Percentiles rank a stretch among this genome's conserved stretches.
phyloP scores from a whole-genome alignment of 2,888 invertebrate species.

The Drosophila borborema region DNA sequence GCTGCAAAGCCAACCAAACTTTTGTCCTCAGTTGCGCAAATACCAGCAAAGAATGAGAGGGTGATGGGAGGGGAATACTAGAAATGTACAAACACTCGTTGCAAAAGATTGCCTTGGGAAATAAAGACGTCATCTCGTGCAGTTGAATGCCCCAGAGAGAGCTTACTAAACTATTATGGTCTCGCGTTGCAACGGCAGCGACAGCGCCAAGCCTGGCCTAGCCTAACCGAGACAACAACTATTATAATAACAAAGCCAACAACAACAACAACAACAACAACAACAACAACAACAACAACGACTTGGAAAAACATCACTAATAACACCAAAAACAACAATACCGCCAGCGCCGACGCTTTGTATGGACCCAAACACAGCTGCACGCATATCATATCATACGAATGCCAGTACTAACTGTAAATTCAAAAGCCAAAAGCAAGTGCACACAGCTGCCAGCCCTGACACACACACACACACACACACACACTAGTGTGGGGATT shows the following conservation, averaged over 20 bases:
- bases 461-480: slow-evolving; percentile 17
- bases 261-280: slow-evolving; percentile 27
- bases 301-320: slow-evolving; percentile 64
- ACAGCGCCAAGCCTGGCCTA: slow-evolving; percentile 57
- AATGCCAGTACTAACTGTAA: slow-evolving; percentile 69
- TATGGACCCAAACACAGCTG: slow-evolving; percentile 24
- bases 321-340: slow-evolving; percentile 72
- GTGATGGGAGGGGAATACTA: slow-evolving; percentile 4
- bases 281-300: slow-evolving; percentile 35
- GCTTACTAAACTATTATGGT: slow-evolving; percentile 81
- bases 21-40: slow-evolving; percentile 76
- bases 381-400: slow-evolving; percentile 68
- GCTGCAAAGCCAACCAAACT: slow-evolving; percentile 79
- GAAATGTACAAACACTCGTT: slow-evolving; percentile 74
- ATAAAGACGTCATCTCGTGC: slow-evolving; percentile 79
- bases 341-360: slow-evolving; percentile 26
- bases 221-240: slow-evolving; percentile 57
- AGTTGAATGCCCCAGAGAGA: slow-evolving; percentile 79
- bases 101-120: slow-evolving; percentile 80
- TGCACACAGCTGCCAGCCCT: slow-evolving; percentile 50
- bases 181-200: slow-evolving; percentile 40
- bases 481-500: slow-evolving; percentile 11
- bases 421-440: slow-evolving; percentile 66
- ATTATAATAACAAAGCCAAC: slow-evolving; percentile 22
- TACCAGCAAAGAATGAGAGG: slow-evolving; percentile 50